These are phyloP conservation scores for Rhysida immarginata DNA, from an alignment of 1,140 invertebrate species.

Conservation along the genomic window DNA sequence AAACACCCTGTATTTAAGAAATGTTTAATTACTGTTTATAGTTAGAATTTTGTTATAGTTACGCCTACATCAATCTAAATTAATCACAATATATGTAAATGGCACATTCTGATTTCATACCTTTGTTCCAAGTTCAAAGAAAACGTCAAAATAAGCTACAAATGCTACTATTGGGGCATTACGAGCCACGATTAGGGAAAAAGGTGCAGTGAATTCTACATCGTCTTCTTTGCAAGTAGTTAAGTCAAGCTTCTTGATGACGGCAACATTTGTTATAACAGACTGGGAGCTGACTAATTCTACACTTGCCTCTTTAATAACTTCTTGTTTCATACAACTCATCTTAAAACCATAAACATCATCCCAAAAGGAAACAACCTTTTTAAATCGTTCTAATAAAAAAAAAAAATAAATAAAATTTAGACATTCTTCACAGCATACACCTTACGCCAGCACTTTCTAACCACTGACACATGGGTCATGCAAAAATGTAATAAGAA, in stretches of 20 bases:
- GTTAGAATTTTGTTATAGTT: no score
- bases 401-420: not conserved
- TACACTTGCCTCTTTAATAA: conserved; percentile 74
- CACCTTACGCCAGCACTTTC: no score
- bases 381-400: conserved; percentile 20
- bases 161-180: conserved; percentile 2
- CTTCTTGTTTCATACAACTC: conserved; percentile 78
- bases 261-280: conserved; percentile 50
- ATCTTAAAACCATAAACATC: conserved; percentile 96
- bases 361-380: conserved; percentile 46
- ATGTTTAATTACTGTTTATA: no score
- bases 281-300: conserved; percentile 61
- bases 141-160: conserved; percentile 77
- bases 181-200: not conserved
- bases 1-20: no score
- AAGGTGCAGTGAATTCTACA: not conserved
- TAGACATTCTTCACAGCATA: no score
- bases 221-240: not conserved
- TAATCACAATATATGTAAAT: no score
- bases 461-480: no score
- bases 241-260: conserved; percentile 39
- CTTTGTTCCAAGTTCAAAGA: conserved; percentile 52
- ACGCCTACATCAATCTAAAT: no score
- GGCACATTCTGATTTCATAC: conserved; percentile 3
- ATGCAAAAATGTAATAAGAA: no score